These are phyloP conservation scores for Arctia plantaginis DNA, from an alignment of 2,888 invertebrate species.

Conservation along the genomic window DNA sequence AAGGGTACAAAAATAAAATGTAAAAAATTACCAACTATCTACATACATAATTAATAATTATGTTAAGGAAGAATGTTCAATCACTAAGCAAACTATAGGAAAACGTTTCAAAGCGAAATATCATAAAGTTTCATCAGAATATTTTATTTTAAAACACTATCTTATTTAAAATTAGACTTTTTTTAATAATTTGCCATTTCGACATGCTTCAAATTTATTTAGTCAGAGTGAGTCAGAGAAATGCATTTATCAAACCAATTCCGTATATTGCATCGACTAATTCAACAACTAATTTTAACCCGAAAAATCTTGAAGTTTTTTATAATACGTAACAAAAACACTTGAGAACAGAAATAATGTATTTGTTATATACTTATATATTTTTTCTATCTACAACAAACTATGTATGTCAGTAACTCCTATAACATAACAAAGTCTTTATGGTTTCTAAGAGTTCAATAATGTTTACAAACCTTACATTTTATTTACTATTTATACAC, in stretches of 20 bases:
- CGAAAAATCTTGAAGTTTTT: no score
- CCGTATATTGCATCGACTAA: not conserved
- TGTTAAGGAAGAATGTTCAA: slow-evolving; percentile 40
- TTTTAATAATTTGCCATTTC: not conserved
- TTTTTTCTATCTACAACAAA: slow-evolving; percentile 60
- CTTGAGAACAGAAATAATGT: slow-evolving; percentile 5
- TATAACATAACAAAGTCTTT: slow-evolving; percentile 58
- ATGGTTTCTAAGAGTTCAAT: slow-evolving; percentile 48
- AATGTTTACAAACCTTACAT: slow-evolving; percentile 35
- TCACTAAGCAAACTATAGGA: slow-evolving; percentile 30
- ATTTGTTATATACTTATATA: slow-evolving; percentile 31
- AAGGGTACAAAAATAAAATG: slow-evolving; percentile 82
- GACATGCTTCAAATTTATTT: not conserved
- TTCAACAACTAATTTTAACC: no score
- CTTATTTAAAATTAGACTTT: slow-evolving; percentile 11
- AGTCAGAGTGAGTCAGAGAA: not conserved
- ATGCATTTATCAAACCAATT: not conserved
- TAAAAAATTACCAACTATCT: slow-evolving; percentile 74
- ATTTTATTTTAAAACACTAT: slow-evolving; percentile 19
- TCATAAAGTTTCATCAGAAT: slow-evolving; percentile 14
- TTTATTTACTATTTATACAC: slow-evolving; percentile 42
- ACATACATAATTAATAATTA: slow-evolving; percentile 44
- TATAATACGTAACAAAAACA: not conserved
- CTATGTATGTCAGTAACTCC: slow-evolving; percentile 44
- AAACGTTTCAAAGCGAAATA: slow-evolving; percentile 17